A percentile compares a stretch with the other conserved stretches of the same genome.
These are phyloP conservation scores for Mythimna ferrago DNA, from an alignment of 2,888 invertebrate genomes.

Conservation along the genomic window DNA sequence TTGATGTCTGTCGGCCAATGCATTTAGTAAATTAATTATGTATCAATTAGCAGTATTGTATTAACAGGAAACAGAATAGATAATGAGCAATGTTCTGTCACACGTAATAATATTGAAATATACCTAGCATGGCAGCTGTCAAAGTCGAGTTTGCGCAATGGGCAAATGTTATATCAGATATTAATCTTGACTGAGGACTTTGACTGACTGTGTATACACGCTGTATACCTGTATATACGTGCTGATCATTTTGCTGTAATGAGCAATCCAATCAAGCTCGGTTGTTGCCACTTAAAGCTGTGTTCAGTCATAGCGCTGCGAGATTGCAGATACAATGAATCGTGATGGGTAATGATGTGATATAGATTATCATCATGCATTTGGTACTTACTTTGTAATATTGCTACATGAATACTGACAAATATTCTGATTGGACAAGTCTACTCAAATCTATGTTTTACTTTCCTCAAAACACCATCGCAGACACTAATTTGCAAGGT, in stretches of 20 bases:
- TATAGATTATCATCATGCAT: too few species aligned
- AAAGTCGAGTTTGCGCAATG: slow-evolving; percentile 13
- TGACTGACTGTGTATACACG: slow-evolving; percentile 18
- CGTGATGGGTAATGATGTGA: background rate
- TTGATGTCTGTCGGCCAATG: background rate
- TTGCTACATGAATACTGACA: background rate
- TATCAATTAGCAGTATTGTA: slow-evolving; percentile 3
- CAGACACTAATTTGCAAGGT: too few species aligned
- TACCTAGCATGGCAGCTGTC: slow-evolving; percentile 18
- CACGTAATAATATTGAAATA: background rate
- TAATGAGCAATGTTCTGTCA: slow-evolving; percentile 18
- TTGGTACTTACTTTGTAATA: background rate
- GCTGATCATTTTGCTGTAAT: slow-evolving; percentile 34
- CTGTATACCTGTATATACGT: background rate
- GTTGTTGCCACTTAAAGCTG: slow-evolving; percentile 14
- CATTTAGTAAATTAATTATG: slow-evolving; percentile 5
- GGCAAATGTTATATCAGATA: slow-evolving; percentile 10
- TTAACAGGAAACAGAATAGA: slow-evolving; percentile 16
- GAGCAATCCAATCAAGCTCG: slow-evolving; percentile 31
- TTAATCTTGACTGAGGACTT: slow-evolving; percentile 16
- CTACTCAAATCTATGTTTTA: too few species aligned
- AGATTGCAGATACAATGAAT: slow-evolving; percentile 3
- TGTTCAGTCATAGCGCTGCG: slow-evolving; percentile 22
- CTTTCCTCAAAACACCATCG: too few species aligned
- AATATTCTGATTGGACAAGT: too few species aligned